phyloP scores from a whole-genome alignment of 2,797 vertebrate species.

The Myoxocephalus aenaeus region DNA sequence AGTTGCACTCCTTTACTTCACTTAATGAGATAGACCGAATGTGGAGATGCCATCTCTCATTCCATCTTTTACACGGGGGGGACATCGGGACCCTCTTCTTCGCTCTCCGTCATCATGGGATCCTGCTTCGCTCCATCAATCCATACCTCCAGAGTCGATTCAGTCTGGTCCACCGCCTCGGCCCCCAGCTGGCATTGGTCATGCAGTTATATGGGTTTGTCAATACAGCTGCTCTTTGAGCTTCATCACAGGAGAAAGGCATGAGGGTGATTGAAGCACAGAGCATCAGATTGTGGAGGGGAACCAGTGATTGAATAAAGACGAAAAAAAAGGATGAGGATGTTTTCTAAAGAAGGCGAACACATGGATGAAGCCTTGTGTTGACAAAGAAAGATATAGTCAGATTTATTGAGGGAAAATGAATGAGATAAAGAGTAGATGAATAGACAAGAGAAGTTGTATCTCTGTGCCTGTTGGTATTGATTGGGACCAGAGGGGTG shows the following conservation, averaged over 20 bases:
- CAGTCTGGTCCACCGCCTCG: conserved; percentile 1
- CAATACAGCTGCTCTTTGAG: conserved; percentile 58
- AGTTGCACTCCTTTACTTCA: conserved; percentile 66
- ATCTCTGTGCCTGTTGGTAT: conserved; percentile 61
- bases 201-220: conserved; percentile 71
- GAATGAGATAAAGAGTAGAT: conserved; percentile 35
- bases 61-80: conserved; percentile 52
- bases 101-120: conserved; percentile 3
- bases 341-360: conserved; percentile 21
- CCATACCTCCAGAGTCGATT: conserved; percentile 52
- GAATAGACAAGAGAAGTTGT: conserved; percentile 50
- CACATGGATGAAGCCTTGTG: conserved; percentile 17
- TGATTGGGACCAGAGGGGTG: conserved; percentile 62
- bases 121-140: conserved; percentile 48
- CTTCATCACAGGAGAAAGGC: conserved; percentile 51
- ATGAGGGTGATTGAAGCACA: conserved; percentile 43
- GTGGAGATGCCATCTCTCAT: conserved; percentile 71
- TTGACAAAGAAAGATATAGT: conserved; percentile 30
- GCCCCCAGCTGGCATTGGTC: conserved; percentile 35
- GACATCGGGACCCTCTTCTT: conserved; percentile 47
- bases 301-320: conserved; percentile 48
- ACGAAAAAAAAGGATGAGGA: conserved; percentile 3
- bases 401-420: conserved; percentile 6
- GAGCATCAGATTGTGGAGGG: conserved; percentile 5
- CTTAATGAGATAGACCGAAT: conserved; percentile 71